These are phyloP conservation scores for Malurus splendens DNA, from an alignment of 2,797 vertebrate species.

Conservation along the genomic window DNA sequence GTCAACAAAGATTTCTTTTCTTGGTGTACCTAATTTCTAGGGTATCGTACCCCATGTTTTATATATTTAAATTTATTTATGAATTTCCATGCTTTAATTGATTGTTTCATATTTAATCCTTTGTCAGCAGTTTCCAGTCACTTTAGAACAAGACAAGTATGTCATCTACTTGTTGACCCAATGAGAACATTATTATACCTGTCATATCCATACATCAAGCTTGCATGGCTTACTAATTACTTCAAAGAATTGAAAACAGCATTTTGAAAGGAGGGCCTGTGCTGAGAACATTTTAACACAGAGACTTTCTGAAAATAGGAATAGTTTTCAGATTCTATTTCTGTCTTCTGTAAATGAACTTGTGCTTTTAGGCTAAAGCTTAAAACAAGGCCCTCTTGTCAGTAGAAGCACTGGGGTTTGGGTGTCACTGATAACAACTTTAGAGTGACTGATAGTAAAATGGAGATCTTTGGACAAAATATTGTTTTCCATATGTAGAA, in stretches of 20 bases:
- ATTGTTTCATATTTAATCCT: not conserved
- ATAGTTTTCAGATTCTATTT: not conserved
- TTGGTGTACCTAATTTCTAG: not conserved
- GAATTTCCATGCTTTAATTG: not conserved
- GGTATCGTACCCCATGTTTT: rapidly evolving
- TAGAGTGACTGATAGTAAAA: not conserved
- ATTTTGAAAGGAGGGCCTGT: not conserved
- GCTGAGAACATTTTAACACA: not conserved
- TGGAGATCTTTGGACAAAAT: not conserved
- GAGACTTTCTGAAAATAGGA: not conserved
- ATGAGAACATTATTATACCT: not conserved
- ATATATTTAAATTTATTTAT: not conserved
- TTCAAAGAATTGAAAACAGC: not conserved
- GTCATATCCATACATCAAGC: not conserved
- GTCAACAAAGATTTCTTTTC: not conserved
- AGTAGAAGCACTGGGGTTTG: not conserved
- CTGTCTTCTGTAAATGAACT: not conserved
- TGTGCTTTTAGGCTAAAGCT: not conserved
- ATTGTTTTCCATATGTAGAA: not conserved
- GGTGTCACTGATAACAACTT: not conserved
- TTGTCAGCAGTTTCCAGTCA: not conserved
- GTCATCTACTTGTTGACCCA: not conserved
- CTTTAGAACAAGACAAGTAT: not conserved
- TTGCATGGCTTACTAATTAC: not conserved
- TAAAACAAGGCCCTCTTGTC: not conserved